Evolutionary conservation across 2,888 invertebrate genomes (phyloP).

Genomic region (Diarsia rubi): DNA sequence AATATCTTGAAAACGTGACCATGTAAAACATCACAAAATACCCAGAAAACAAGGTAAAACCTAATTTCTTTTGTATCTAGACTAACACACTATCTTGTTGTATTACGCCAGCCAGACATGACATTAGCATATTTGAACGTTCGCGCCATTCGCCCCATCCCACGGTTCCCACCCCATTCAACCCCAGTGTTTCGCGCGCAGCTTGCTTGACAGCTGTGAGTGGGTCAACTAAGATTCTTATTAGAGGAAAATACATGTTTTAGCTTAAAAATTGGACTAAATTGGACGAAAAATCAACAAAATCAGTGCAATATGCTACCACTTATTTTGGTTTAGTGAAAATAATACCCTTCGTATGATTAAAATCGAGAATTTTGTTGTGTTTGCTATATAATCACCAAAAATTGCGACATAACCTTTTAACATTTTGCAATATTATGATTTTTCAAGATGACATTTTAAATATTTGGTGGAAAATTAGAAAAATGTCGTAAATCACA

Average conservation of each 20-base stretch:
- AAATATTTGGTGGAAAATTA: not conserved
- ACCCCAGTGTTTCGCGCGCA: constrained; percentile 54
- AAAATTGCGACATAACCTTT: constrained; percentile 20
- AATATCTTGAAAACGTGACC: not conserved
- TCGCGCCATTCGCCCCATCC: constrained; percentile 33
- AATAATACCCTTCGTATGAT: not conserved
- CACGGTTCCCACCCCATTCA: constrained; percentile 20
- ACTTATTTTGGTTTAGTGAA: constrained; percentile 2
- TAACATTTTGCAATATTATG: constrained; percentile 14
- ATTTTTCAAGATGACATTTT: constrained; percentile 3
- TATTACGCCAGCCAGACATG: not conserved
- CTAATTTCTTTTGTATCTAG: too few species aligned
- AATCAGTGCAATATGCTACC: constrained; percentile 16
- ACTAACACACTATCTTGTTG: too few species aligned
- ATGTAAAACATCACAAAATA: not conserved
- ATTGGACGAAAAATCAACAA: constrained; percentile 9
- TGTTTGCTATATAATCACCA: not conserved
- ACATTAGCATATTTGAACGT: constrained; percentile 24
- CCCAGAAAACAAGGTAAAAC: not conserved
- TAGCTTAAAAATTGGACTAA: not conserved
- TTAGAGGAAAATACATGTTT: constrained; percentile 26
- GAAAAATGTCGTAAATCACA: constrained; percentile 20
- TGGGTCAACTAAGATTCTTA: constrained; percentile 46
- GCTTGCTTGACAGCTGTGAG: constrained; percentile 32
- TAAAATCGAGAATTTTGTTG: not conserved